Conservation (phyloP, 2,113 vertebrate species). For the human (Homo sapiens) region DNA sequence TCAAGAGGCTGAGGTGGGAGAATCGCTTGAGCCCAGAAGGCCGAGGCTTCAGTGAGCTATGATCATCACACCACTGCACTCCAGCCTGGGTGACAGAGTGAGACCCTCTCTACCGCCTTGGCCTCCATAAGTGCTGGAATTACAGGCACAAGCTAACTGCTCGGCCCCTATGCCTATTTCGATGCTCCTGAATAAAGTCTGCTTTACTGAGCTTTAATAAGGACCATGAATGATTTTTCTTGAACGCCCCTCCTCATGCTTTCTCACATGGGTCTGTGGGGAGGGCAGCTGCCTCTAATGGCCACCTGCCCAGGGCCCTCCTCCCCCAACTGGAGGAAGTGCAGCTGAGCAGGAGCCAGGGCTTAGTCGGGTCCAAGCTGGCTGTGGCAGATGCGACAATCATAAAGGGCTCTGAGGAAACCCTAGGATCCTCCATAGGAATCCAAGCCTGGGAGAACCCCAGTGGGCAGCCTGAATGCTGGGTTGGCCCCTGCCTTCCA, state of each 20-base stretch:
- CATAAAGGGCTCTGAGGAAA: conserved; percentile 8
- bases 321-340: neutral
- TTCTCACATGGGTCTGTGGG: neutral
- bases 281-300: neutral
- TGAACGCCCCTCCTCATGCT: neutral
- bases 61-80: too few species aligned
- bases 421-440: neutral
- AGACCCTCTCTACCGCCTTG: too few species aligned
- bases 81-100: too few species aligned
- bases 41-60: too few species aligned
- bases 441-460: neutral
- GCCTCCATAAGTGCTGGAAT: too few species aligned
- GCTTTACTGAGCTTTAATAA: neutral
- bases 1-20: too few species aligned
- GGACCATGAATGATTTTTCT: neutral
- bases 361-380: too few species aligned
- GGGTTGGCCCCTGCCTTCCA: neutral
- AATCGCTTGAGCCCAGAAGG: too few species aligned
- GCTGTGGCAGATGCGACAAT: neutral
- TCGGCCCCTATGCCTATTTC: neutral
- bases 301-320: too few species aligned
- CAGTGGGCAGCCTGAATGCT: neutral
- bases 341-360: neutral
- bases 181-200: neutral
- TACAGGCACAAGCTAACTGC: too few species aligned